Base-by-base conservation (phyloP, 2,888 invertebrate species). In the Mactromeris polynyma region DNA sequence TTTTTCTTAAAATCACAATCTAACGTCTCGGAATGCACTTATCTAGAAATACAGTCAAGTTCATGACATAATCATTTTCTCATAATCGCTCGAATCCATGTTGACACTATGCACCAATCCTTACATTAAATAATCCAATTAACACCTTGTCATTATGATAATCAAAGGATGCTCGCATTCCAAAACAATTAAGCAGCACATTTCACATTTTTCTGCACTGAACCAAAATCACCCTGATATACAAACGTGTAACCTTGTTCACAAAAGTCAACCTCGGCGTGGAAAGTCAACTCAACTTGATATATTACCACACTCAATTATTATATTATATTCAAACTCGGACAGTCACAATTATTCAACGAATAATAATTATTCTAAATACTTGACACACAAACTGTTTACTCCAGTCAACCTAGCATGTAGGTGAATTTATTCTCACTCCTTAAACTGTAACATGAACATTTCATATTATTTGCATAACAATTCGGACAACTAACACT, bases 401-500 rank as follows among this genome's bases (percentile, higher is more conserved):
- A 33, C 73, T 73, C 31, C 2, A 36, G 36, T 73, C 73, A 33
- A 73, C 33, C n/a, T 73, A 33, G 14, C 36, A 73, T 73, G 17
- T 14, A 73, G 11, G 36, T 73, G 33, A 73, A 33, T 33, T 33
- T 73, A 73, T 73, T 73, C 21, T 73, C 73, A 36, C 36, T 73
- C 31, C 33, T 33, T 73, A 4, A n/a, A 33, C 7, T 19, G 36
- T 73, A 33, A 73, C 36, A 1, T 33, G 36, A 73, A 73, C 36
- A 36, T 73, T 36, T 36, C 19, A 73, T 73, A 36, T 73, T 73
- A 73, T 73, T 73, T 73, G 36, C 73, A 73, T 73, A 73, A 73
- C 36, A 73, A 73, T 73, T 73, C 33, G 73, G 33, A 73, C 73
- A 73, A 73, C 73, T 26, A 14, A 73, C 73, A 73, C 73, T 73